Base-by-base conservation (phyloP, 1,140 invertebrate species). In the Whitmania pigra region DNA sequence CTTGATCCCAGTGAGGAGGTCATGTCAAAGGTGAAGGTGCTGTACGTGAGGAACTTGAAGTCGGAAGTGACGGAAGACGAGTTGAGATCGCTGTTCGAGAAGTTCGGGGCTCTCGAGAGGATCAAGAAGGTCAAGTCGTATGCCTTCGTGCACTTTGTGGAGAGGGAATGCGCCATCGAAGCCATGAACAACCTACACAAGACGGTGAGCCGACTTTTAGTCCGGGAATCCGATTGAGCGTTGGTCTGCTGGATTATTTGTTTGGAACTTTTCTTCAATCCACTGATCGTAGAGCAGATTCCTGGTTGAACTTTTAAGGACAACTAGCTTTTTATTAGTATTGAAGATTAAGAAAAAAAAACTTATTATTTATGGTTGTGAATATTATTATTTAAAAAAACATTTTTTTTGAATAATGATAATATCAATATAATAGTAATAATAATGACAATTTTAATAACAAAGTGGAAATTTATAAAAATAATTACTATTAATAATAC, bases 61-160 rank as follows among this genome's bases (percentile, higher is more conserved):
- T 90, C 95, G 84, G 92, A 96, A 79, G 93, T 94, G 73, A 90
- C 91, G 53, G 96, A 99, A 84, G 94, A 97, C 75, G 89, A 90
- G 80, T 80, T 99, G 36, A 97, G 97, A 81, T 92, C 95, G 78
- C 87, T 89, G 75, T 98, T 97, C 83, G 92, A 93, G 84, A 86
- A 86, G 77, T 93, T 87, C 84, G 96, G 96, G 71, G 92, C 92
- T 83, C 90, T 99, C 68, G 94, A 98, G 81, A 87, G 94, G 77
- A 94, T 97, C 54, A 99, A 98, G 85, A 98, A 98, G 84, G 94
- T 97, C 78, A 95, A 96, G 86, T 95, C 98, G 85, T 99, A 99
- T 84, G 95, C 94, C 74, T 99, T 99, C 85, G 90, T 99, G 79
- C 95, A 99, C 84, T 99, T 96, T 85, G 94, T 96, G 82, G 94